Evolutionary conservation across 2,113 vertebrate genomes (phyloP), one percentile per base, ranked within the genome.

Genomic region (Naja naja): DNA sequence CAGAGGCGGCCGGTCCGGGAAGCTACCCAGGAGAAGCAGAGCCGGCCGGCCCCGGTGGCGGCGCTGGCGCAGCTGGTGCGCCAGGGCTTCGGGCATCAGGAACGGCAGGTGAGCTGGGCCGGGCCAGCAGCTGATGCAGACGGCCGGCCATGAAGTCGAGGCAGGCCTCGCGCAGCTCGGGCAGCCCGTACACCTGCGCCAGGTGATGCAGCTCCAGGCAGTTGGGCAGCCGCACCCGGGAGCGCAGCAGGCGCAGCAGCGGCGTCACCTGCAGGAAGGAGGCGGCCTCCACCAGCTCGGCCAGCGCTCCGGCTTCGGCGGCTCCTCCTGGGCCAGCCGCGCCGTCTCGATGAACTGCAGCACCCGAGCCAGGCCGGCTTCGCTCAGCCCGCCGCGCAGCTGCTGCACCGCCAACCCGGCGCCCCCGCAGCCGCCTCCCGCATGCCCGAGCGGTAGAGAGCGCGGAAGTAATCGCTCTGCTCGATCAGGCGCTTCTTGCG

Each of bases 401-500:
- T 98, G 98, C 96, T 99, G 99, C 11, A 98, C 98, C 94, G 98
- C 98, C 95, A 98, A 98, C 23, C 81, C 27, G 5, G 0, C 58
- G 97, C 98, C 94, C 81, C 98, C 94, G 98, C 98, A 94, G 98
- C 98, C 22, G 99, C 98, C 96, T 99, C 99, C 92, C 98, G 97
- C 99, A 99, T 99, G 27, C 99, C 99, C 18, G 99, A 99, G 97
- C 98, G 98, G 97, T 98, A 99, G 16, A 99, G 98, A 0, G 99
- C 99, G 54, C 98, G 98, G 98, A 99, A 99, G 96, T 98, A 99
- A 97, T 99, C 99, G 94, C 99, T 99, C 96, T 99, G 98, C 96
- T 99, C 99, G 52, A 99, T 98, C 64, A 99, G 98, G 96, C 98
- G 98, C 94, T 97, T 98, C 95, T 99, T 99, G 96, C 98, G 98